Evolutionary conservation across 2,113 vertebrate species (phyloP).

Genomic region (Cettia cetti): DNA sequence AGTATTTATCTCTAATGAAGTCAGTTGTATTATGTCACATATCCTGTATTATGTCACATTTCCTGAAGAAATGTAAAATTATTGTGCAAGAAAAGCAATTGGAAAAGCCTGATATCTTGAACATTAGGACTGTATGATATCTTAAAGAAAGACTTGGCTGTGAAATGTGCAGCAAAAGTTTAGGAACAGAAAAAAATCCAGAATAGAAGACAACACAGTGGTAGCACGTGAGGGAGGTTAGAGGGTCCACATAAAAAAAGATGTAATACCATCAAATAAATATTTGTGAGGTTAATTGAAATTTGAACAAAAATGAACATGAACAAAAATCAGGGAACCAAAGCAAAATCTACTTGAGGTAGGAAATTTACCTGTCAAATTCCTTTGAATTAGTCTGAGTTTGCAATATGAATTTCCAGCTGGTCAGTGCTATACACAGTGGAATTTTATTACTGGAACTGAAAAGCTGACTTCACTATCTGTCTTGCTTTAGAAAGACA

Average conservation of each 20-base stretch:
- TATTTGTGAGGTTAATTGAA: not conserved
- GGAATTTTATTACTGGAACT: not conserved
- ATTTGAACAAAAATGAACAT: no score
- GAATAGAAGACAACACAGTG: not conserved
- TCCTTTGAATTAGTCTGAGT: not conserved
- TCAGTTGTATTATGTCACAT: not conserved
- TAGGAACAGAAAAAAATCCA: not conserved
- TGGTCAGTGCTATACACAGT: not conserved
- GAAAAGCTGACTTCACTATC: not conserved
- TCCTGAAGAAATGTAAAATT: not conserved
- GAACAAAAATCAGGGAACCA: not conserved
- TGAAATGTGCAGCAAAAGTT: not conserved
- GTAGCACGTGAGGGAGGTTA: fast-evolving
- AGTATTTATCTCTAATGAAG: not conserved
- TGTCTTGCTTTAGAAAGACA: no score
- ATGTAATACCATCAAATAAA: not conserved
- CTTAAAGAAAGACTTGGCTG: not conserved
- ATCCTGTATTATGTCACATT: not conserved
- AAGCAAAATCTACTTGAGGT: not conserved
- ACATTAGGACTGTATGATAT: not conserved
- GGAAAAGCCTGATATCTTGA: not conserved
- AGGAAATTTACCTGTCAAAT: not conserved
- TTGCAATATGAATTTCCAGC: not conserved
- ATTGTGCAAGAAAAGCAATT: not conserved
- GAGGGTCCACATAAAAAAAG: not conserved